These are phyloP conservation scores for Micromussa lordhowensis DNA, from an alignment of 92 coral and sea anemone genomes.

Conservation along the genomic window DNA sequence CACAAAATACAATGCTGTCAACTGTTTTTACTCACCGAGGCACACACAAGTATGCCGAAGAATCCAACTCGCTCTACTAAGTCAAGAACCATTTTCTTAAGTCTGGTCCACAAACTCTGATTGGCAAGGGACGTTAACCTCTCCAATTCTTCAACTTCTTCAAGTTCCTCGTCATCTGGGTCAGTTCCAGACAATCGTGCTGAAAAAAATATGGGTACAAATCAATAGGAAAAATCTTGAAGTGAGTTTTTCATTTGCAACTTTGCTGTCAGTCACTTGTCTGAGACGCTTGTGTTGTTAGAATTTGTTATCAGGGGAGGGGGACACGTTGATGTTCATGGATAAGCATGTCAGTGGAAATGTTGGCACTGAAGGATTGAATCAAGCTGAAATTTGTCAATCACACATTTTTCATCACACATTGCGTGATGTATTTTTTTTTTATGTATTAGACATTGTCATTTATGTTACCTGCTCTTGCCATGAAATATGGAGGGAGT, in stretches of 20 bases:
- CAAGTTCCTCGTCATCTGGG: constrained; percentile 93
- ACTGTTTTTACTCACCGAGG: constrained; percentile 76
- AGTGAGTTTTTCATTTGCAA: too few species aligned
- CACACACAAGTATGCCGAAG: constrained; percentile 97
- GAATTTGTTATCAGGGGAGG: too few species aligned
- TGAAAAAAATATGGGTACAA: background rate
- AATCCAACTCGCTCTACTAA: constrained; percentile 96
- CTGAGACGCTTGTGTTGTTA: too few species aligned
- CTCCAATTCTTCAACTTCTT: constrained; percentile 93
- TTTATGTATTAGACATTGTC: background rate
- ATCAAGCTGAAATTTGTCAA: too few species aligned
- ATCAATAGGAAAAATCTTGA: background rate
- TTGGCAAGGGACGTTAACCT: constrained; percentile 80
- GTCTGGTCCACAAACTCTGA: constrained; percentile 92
- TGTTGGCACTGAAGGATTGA: too few species aligned
- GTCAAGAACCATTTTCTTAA: constrained; percentile 89
- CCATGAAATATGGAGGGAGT: constrained; percentile 99
- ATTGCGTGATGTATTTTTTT: too few species aligned
- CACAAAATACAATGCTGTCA: background rate
- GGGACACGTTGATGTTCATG: too few species aligned
- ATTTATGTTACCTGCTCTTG: constrained; percentile 92
- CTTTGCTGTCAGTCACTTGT: too few species aligned
- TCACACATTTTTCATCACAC: too few species aligned
- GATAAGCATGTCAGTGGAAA: too few species aligned
- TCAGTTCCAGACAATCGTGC: constrained; percentile 94